phyloP scores from a whole-genome alignment of 2,888 invertebrate genomes.

The Caenorhabditis afra region DNA sequence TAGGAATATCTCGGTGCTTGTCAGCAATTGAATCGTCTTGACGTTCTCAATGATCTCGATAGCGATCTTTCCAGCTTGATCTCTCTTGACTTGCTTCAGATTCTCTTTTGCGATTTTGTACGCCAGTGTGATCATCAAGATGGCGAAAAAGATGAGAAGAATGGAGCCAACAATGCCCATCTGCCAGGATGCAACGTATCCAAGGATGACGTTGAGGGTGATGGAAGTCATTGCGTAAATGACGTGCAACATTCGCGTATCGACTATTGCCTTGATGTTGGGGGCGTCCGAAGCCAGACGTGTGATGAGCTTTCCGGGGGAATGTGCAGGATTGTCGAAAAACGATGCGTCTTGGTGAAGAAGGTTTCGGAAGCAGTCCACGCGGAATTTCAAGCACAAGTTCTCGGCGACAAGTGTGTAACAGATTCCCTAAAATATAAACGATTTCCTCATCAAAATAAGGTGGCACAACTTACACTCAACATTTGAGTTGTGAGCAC shows the following conservation, averaged over 20 bases:
- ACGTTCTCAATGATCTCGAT: slow-evolving; percentile 82
- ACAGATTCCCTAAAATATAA: slow-evolving; percentile 28
- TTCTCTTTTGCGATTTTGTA: slow-evolving; percentile 81
- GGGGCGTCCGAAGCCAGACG: slow-evolving; percentile 81
- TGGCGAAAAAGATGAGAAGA: slow-evolving; percentile 79
- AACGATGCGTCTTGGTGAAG: slow-evolving; percentile 81
- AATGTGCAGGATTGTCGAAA: slow-evolving; percentile 81
- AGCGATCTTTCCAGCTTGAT: slow-evolving; percentile 82
- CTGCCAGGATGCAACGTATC: slow-evolving; percentile 82
- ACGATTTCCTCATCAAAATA: too few species aligned
- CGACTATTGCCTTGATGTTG: slow-evolving; percentile 80
- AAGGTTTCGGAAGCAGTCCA: slow-evolving; percentile 72
- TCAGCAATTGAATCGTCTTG: slow-evolving; percentile 81
- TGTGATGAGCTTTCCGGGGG: slow-evolving; percentile 81
- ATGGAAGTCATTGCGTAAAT: slow-evolving; percentile 81
- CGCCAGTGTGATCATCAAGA: slow-evolving; percentile 81
- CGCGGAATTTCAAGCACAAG: slow-evolving; percentile 66
- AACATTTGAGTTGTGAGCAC: slow-evolving; percentile 54
- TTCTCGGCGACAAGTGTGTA: slow-evolving; percentile 65
- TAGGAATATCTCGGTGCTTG: slow-evolving; percentile 80
- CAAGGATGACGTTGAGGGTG: slow-evolving; percentile 81
- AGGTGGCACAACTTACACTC: slow-evolving; percentile 61
- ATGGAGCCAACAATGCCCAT: slow-evolving; percentile 69
- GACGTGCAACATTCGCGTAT: slow-evolving; percentile 80
- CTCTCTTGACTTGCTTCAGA: slow-evolving; percentile 78